A percentile compares a stretch with the other conserved stretches of the same genome.
These are phyloP conservation scores for Acromyrmex heyeri DNA, from an alignment of 1,140 invertebrate genomes.

Conservation along the genomic window DNA sequence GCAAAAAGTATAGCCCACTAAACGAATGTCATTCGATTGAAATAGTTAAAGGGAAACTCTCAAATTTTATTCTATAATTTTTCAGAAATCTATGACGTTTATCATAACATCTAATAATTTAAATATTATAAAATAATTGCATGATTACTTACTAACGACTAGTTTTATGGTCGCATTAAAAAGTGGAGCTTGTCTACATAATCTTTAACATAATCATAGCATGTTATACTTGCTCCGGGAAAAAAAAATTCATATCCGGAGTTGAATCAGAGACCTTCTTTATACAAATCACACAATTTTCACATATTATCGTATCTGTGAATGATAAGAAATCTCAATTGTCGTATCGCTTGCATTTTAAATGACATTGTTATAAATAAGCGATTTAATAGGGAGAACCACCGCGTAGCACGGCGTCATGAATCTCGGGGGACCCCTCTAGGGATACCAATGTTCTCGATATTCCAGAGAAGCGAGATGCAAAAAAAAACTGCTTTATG, in stretches of 20 bases:
- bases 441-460: constrained; percentile 1
- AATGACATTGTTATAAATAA: neutral
- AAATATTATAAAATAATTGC: constrained; percentile 8
- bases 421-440: neutral
- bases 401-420: neutral
- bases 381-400: neutral
- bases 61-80: neutral
- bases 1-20: neutral
- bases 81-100: neutral
- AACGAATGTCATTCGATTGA: neutral
- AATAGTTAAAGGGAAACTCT: neutral
- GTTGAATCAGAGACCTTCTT: neutral
- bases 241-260: neutral
- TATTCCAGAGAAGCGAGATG: constrained; percentile 7
- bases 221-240: neutral
- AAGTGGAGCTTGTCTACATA: neutral
- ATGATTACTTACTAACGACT: neutral
- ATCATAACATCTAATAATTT: neutral
- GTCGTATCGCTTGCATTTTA: neutral
- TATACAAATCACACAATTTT: neutral
- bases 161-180: neutral
- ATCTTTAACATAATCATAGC: neutral
- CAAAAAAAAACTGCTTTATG: constrained; percentile 19
- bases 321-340: neutral
- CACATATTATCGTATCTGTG: neutral